Base-by-base conservation (phyloP, 2,888 invertebrate species). In the Lasioglossum pauxillum region DNA sequence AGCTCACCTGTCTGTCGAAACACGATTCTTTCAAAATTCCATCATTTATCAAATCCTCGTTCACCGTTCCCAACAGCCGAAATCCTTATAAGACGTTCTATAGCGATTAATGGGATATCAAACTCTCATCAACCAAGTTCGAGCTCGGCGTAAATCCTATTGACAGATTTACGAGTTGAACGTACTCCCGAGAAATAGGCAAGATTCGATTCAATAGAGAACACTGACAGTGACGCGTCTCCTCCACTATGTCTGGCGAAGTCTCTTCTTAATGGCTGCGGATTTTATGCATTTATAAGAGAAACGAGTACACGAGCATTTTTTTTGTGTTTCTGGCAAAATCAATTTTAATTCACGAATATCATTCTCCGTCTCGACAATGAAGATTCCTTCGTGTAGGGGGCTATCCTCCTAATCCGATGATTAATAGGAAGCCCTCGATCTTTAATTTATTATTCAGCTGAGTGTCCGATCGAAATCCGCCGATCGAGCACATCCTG, bases 1-100 rank as follows among this genome's bases (percentile, higher is more conserved):
- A 83, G 75, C 44, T 57, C 76, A 49, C 60, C 31, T 46, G 75
- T 75, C 78, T 44, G 74, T 67, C 16, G 35, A 35, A 78, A 84
- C 78, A 69, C 31, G 72, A 82, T 27, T 27, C 44, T 31, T 46
- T 31, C 72, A 27, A 31, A 31, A n/a, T 73, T 73, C 31, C 31
- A 31, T 73, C 72, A 73, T 73, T 73, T 73, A 46, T 73, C 53
- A 75, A 67, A 75, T 67, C 46, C 72, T 27, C 46, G 46, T 46
- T 73, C 46, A 10, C 31, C 72, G 10, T 19, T 8, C 19, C 31
- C 19, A 31, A 16, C 27, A 10, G 46, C 46, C 72, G 27, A 73
- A 73, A 73, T 73, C 72, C 38, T 16, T 27, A 46, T 27, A 46
- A 44, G 44, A 72, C 5, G 72, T 46, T 46, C 44, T 8, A 73